These are phyloP conservation scores for Cyprinella venusta DNA, from an alignment of 2,797 vertebrate genomes.

Conservation along the genomic window DNA sequence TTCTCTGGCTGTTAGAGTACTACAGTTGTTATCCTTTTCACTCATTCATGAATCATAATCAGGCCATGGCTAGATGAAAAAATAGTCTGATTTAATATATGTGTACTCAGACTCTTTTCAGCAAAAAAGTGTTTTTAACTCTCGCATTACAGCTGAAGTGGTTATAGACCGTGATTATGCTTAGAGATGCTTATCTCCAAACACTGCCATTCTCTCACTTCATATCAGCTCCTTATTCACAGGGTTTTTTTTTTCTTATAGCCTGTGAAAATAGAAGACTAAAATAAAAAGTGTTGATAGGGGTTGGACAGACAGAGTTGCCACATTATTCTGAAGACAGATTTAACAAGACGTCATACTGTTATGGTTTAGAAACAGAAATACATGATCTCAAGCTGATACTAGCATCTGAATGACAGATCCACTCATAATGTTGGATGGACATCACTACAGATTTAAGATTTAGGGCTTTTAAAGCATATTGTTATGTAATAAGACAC, in stretches of 20 bases:
- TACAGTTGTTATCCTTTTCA: neutral
- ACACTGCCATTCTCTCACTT: conserved; percentile 23
- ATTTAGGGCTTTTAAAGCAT: neutral
- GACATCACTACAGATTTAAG: neutral
- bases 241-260: conserved; percentile 10
- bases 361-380: conserved; percentile 14
- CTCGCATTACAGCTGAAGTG: neutral
- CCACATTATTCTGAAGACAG: conserved; percentile 15
- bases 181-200: neutral
- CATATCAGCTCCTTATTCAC: conserved; percentile 19
- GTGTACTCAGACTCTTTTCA: neutral
- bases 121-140: conserved; percentile 2
- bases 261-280: conserved; percentile 14
- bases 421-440: neutral
- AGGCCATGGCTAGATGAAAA: too few species aligned
- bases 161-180: neutral
- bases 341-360: neutral
- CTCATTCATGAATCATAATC: conserved; percentile 8
- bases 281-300: conserved; percentile 39
- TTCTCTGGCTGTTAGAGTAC: conserved; percentile 50
- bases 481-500: neutral
- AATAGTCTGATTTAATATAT: neutral
- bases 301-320: conserved; percentile 11
- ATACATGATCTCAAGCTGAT: neutral
- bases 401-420: neutral